Base-by-base conservation (phyloP, 2,113 vertebrate species). In the Pseudorhombus dupliciocellatus region DNA sequence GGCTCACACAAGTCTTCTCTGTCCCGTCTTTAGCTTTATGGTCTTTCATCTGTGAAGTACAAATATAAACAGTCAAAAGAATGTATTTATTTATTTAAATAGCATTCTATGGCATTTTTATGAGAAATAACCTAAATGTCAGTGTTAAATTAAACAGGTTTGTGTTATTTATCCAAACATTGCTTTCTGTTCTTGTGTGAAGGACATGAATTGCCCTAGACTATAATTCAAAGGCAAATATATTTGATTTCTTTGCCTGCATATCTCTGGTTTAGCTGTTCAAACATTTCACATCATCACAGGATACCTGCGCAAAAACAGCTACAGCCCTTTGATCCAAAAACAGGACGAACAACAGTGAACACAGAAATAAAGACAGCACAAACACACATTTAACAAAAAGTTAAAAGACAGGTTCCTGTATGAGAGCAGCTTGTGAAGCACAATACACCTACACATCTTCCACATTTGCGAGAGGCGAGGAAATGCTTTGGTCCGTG, bases 21-120 rank as follows among this genome's bases (percentile, higher is more conserved):
- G 92, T 89, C 40, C 83, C 94, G 83, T 96, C 95, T 83, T 92
- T 91, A 51, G 48, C 58, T 85, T 90, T 93, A 56, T 89, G 87
- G 62, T 94, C 93, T 87, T 90, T 93, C 24, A 90, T 53, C 94
- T 96, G 92, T 57, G 18, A 81, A 84, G 75, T 56, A 34, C 7
- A 85, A 62, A 67, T 40, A 58, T 63, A 83, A 82, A 66, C 22
- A 42, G 62, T 84, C 50, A 78, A 56, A 65, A 26, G 11, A 70
- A 46, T 7, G 7, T 20, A 15, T 18, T 16, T 59, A n/a, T 46
- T 2, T 40, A 2, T 66, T 8, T 6, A 46, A 1, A 46, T 46
- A 21, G 1, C 20, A 30, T 34, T 1, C 6, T 50, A 11, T 15
- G n/a, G n/a, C 6, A 37, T 42, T 12, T 12, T 25, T 9, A 68